phyloP scores from a whole-genome alignment of 1,140 invertebrate genomes.

The Drosophila arawakana region DNA sequence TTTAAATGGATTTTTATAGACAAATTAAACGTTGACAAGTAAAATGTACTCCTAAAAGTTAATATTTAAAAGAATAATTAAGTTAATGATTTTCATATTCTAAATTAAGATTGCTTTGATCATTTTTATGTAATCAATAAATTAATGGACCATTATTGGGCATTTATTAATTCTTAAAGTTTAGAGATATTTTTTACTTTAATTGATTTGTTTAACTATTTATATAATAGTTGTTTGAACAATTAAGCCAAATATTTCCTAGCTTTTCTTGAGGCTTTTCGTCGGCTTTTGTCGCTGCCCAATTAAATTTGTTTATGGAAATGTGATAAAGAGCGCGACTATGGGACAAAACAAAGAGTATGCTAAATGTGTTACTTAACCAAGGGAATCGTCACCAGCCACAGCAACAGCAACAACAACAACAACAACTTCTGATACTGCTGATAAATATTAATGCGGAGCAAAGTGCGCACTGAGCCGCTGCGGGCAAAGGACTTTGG shows the following conservation, averaged over 20 bases:
- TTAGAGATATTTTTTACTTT: no score
- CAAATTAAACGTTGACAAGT: no score
- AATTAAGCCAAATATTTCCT: slow-evolving; percentile 7
- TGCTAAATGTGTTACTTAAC: slow-evolving; percentile 62
- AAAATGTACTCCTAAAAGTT: no score
- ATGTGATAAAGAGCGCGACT: slow-evolving; percentile 51
- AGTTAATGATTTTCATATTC: no score
- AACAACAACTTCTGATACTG: slow-evolving; percentile 58
- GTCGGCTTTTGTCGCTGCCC: neutral
- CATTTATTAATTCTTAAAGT: no score
- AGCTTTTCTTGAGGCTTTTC: neutral
- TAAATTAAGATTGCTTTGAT: no score
- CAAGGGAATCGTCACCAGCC: slow-evolving; percentile 44
- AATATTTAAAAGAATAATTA: no score
- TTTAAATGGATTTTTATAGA: no score
- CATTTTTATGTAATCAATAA: no score
- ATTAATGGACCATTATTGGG: no score
- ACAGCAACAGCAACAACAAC: slow-evolving; percentile 17
- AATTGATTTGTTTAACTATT: neutral
- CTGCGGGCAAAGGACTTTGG: slow-evolving; percentile 79
- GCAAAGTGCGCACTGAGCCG: slow-evolving; percentile 80
- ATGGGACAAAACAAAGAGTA: slow-evolving; percentile 52
- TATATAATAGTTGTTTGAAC: neutral
- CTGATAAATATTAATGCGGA: slow-evolving; percentile 80
- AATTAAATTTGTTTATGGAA: slow-evolving; percentile 68